A percentile compares a stretch with the other conserved stretches of the same genome.
These are phyloP conservation scores for Passer montanus DNA, from an alignment of 2,113 vertebrate species.

Conservation along the genomic window DNA sequence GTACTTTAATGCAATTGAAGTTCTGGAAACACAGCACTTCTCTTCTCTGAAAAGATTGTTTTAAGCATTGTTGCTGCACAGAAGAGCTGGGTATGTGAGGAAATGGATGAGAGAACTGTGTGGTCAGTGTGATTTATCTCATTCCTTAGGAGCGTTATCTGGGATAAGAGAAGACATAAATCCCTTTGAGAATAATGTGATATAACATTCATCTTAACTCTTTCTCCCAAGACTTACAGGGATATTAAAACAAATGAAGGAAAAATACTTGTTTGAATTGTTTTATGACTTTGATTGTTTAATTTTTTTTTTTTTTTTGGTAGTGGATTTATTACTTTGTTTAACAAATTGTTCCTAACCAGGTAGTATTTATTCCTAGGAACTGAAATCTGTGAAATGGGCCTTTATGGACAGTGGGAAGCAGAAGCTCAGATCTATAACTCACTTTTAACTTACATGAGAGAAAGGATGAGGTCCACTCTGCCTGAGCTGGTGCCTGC, in stretches of 20 bases:
- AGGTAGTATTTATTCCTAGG: not conserved
- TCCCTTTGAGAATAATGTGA: not conserved
- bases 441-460: not conserved
- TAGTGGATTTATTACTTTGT: not conserved
- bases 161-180: not conserved
- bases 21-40: not conserved
- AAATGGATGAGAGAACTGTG: not conserved
- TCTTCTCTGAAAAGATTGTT: not conserved
- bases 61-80: not conserved
- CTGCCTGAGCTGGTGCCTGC: not conserved
- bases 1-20: not conserved
- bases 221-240: not conserved
- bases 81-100: not conserved
- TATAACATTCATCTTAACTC: not conserved
- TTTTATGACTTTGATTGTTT: not conserved
- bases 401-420: not conserved
- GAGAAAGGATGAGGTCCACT: not conserved
- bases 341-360: not conserved
- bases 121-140: not conserved
- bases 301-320: not conserved
- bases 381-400: not conserved
- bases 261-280: not conserved
- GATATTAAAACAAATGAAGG: not conserved
- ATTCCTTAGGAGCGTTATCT: not conserved
- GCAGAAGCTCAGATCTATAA: not conserved